A percentile compares a stretch with the other conserved stretches of the same genome.
phyloP scores from a whole-genome alignment of 64 coral and sea anemone genomes.

The Hydrozoanthus tunicans region DNA sequence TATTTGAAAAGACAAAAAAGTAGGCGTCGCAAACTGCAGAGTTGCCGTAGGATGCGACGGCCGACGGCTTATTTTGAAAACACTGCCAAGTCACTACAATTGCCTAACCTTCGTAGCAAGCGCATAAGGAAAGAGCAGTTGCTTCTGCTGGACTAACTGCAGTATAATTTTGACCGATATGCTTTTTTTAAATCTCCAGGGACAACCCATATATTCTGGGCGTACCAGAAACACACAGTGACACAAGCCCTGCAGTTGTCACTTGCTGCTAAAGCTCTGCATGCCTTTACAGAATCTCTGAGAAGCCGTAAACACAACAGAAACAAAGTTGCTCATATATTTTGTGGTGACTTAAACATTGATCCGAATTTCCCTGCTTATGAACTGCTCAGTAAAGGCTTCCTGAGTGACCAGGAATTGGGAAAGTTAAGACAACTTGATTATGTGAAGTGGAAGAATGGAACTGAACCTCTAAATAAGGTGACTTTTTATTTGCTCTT shows the following conservation, averaged over 20 bases:
- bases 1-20: too few relatives aligned
- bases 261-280: slow-evolving; percentile 17
- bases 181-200: not conserved
- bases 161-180: too few relatives aligned
- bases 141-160: too few relatives aligned
- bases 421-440: not conserved
- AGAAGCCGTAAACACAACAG: not conserved
- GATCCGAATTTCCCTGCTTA: slow-evolving; percentile 9
- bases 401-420: not conserved
- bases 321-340: not conserved
- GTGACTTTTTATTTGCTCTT: not conserved
- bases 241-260: slow-evolving; percentile 15
- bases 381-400: slow-evolving; percentile 7
- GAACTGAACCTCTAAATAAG: not conserved
- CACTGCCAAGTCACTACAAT: not conserved
- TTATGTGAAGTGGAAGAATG: slow-evolving; percentile 14
- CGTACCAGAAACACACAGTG: slow-evolving; percentile 17
- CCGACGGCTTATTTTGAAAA: too few relatives aligned
- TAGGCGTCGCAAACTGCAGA: too few relatives aligned
- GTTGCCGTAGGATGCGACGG: too few relatives aligned
- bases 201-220: slow-evolving; percentile 36
- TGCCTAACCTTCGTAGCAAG: not conserved
- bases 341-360: slow-evolving; percentile 36
- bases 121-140: not conserved
- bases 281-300: not conserved